Conservation (phyloP, 2,113 vertebrate species). For the Excalfactoria chinensis region DNA sequence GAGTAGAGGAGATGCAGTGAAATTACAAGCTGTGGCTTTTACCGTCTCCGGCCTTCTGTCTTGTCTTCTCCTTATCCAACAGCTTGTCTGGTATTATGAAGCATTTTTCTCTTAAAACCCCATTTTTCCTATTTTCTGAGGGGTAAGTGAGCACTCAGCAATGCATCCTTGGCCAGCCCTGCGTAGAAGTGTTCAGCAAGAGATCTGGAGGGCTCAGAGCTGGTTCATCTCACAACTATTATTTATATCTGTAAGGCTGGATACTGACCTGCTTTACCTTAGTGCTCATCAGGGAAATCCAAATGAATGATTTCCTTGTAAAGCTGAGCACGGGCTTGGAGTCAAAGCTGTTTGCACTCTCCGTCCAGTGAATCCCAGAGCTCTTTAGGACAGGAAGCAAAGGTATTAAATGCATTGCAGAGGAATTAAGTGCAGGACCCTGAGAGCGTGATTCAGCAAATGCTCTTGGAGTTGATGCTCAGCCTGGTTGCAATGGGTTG, state of each 20-base stretch:
- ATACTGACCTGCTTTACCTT: not conserved
- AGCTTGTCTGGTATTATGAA: not conserved
- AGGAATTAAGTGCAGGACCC: not conserved
- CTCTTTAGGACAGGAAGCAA: not conserved
- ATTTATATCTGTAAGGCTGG: not conserved
- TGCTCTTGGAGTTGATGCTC: not conserved
- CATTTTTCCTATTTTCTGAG: conserved; percentile 7
- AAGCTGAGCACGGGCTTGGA: not conserved
- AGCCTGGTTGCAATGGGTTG: not conserved
- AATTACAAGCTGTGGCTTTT: conserved; percentile 58
- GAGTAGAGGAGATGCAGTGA: conserved; percentile 39
- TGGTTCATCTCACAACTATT: not conserved
- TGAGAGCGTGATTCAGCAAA: conserved; percentile 32
- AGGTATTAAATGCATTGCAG: not conserved
- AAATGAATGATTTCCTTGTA: not conserved
- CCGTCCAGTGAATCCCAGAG: not conserved
- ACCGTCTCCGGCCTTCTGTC: conserved; percentile 31
- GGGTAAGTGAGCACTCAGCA: not conserved
- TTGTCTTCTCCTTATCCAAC: conserved; percentile 24
- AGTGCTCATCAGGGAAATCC: not conserved
- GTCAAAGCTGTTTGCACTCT: not conserved
- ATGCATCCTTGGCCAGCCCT: not conserved
- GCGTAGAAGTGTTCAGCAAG: not conserved
- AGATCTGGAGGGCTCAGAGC: not conserved
- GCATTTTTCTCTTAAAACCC: conserved; percentile 33